Evolutionary conservation across 2,113 vertebrate species (phyloP), one percentile per base, ranked within the genome.

Genomic region (Bucco capensis): DNA sequence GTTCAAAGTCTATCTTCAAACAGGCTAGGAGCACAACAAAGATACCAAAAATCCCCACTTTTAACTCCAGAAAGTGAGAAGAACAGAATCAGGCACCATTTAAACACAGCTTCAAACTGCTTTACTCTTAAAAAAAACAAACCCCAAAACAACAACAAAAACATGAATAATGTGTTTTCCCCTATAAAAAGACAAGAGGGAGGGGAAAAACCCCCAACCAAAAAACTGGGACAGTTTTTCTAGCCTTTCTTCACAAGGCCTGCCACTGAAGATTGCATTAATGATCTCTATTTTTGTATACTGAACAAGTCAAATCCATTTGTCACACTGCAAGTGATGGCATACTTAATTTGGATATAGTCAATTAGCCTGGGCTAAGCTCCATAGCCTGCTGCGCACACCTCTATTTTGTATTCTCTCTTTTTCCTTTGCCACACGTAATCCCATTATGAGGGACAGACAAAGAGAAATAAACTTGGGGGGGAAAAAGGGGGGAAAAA

Each of bases 341-440:
- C 98, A 99, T 99, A 99, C 99, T 99, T 99, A 99, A 99, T 99
- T 99, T 99, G 98, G 99, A 99, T 98, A 98, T 99, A 99, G 98
- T 99, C 99, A 99, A 99, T 99, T 99, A 99, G 99, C 98, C 98
- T 97, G 97, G 98, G 98, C 98, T 99, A 98, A 99, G 98, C 99
- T 98, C 97, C 97, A 97, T 97, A 98, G 98, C 98, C 99, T 98
- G 98, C 98, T 99, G 98, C 93, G 98, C 98, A 98, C 98, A 99
- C 98, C 98, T 99, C 98, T 98, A 98, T 98, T 98, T 98, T 98
- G 98, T 98, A 98, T 98, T 98, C 98, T 98, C 98, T 98, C 98
- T 97, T 98, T 98, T 98, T 94, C 97, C 98, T 98, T 98, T 98
- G 98, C 98, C 98, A 98, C 98, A 98, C 98, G 98, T 99, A 99